Evolutionary conservation across 2,797 vertebrate species (phyloP).

Genomic region (Cryptoprocta ferox): DNA sequence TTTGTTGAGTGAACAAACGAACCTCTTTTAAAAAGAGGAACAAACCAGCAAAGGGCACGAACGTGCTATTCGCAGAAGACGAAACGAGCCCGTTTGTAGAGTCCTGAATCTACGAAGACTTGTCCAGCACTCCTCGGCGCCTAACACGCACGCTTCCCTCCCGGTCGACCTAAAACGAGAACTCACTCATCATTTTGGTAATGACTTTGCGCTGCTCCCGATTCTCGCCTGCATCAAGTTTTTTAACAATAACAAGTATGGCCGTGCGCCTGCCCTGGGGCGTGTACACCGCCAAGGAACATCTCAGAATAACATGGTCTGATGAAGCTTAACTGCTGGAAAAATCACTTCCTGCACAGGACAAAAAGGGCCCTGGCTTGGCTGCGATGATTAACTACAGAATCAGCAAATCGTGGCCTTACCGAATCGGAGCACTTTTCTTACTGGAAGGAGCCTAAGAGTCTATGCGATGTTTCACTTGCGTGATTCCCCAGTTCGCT

Average conservation of each 20-base stretch:
- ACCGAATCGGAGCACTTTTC: not conserved
- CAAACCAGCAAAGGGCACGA: too few species aligned
- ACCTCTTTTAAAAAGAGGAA: too few species aligned
- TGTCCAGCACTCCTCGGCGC: not conserved
- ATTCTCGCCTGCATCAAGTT: not conserved
- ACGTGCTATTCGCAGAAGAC: too few species aligned
- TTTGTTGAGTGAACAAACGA: not conserved
- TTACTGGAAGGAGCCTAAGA: not conserved
- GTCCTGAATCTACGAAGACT: too few species aligned
- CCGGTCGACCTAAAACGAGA: not conserved
- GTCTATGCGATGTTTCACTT: not conserved
- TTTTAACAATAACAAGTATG: not conserved
- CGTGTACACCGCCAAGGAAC: rapidly evolving
- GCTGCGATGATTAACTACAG: not conserved
- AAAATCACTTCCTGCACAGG: not conserved
- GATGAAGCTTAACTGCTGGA: not conserved
- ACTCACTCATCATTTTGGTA: not conserved
- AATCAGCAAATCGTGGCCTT: not conserved
- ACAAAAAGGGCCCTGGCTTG: not conserved
- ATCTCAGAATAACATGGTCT: not conserved
- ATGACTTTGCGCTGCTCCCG: not conserved
- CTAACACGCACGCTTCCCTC: not conserved
- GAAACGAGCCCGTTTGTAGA: too few species aligned
- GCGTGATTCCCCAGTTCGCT: not conserved
- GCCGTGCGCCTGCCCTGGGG: not conserved